These are phyloP conservation scores for Takifugu bimaculatus DNA, from an alignment of 2,113 vertebrate species.

Conservation along the genomic window DNA sequence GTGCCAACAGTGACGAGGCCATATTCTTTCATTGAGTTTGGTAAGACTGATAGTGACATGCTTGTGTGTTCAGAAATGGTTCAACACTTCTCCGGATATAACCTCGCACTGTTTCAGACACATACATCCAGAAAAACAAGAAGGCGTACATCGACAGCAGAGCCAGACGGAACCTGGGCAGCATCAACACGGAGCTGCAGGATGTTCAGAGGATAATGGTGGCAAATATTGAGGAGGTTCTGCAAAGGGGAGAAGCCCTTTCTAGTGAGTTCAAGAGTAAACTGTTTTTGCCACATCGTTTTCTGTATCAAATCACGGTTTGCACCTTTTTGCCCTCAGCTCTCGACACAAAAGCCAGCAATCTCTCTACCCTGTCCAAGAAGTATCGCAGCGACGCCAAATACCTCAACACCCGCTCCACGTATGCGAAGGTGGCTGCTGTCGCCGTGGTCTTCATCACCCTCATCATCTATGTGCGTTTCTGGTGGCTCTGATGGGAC, in stretches of 20 bases:
- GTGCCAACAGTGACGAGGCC: conserved; percentile 89
- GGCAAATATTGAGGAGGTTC: conserved; percentile 94
- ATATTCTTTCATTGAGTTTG: conserved; percentile 98
- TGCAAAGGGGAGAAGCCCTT: conserved; percentile 91
- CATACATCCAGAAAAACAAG: conserved; percentile 97
- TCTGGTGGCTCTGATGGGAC: conserved; percentile 93
- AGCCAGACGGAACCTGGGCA: conserved; percentile 87
- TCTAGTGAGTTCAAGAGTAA: conserved; percentile 76
- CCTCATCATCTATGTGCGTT: conserved; percentile 89
- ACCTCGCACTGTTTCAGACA: conserved; percentile 76
- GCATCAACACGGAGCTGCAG: conserved; percentile 94
- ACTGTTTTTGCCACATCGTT: too few relatives aligned
- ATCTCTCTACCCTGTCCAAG: conserved; percentile 89
- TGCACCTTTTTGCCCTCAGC: conserved; percentile 65
- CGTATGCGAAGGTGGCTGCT: conserved; percentile 90
- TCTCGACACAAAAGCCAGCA: conserved; percentile 93
- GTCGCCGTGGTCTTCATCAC: conserved; percentile 91
- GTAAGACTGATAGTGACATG: conserved; percentile 57
- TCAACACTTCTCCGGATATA: background rate
- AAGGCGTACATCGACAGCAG: conserved; percentile 91
- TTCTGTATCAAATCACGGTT: background rate
- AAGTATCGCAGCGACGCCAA: conserved; percentile 95
- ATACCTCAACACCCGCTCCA: conserved; percentile 96
- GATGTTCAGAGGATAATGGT: conserved; percentile 99
- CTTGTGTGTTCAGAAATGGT: background rate